phyloP scores from a whole-genome alignment of 2,797 vertebrate species.

The Ctenopoma multispine region DNA sequence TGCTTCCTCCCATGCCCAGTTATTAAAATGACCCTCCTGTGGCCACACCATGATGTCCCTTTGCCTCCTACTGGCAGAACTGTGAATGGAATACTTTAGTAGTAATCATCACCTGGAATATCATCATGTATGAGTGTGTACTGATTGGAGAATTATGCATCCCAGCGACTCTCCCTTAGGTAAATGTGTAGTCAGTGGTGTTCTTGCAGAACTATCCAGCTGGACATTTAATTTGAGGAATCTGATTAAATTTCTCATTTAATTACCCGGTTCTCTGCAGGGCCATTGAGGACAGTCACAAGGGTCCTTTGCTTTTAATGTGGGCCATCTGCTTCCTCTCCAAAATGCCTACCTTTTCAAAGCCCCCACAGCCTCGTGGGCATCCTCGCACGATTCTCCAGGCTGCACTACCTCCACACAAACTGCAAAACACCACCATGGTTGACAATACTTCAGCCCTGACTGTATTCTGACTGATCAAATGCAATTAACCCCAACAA shows the following conservation, averaged over 20 bases:
- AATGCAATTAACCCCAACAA: constrained; percentile 60
- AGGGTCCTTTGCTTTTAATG: constrained; percentile 87
- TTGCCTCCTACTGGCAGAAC: constrained; percentile 82
- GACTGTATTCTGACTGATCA: constrained; percentile 58
- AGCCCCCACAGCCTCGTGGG: constrained; percentile 72
- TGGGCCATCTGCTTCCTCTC: constrained; percentile 88
- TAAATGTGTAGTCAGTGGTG: constrained; percentile 81
- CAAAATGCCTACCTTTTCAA: constrained; percentile 81
- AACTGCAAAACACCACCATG: constrained; percentile 38
- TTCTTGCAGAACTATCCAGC: constrained; percentile 86
- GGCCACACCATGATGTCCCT: constrained; percentile 76
- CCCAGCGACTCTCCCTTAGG: constrained; percentile 76
- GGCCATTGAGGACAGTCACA: constrained; percentile 87
- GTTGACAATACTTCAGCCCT: constrained; percentile 63
- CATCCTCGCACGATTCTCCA: constrained; percentile 65
- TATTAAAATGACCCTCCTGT: constrained; percentile 78
- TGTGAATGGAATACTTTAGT: constrained; percentile 86
- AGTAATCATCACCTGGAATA: constrained; percentile 84
- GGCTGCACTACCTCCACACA: constrained; percentile 51
- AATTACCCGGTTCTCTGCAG: constrained; percentile 87
- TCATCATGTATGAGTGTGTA: constrained; percentile 72
- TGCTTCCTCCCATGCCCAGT: constrained; percentile 72
- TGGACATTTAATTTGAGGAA: constrained; percentile 90
- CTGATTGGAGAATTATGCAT: constrained; percentile 79
- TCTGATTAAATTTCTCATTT: constrained; percentile 90